Percentiles rank a stretch among this genome's conserved stretches.
Evolutionary conservation across 2,797 vertebrate species (phyloP).

Genomic region (Acanthurus leucopareius): DNA sequence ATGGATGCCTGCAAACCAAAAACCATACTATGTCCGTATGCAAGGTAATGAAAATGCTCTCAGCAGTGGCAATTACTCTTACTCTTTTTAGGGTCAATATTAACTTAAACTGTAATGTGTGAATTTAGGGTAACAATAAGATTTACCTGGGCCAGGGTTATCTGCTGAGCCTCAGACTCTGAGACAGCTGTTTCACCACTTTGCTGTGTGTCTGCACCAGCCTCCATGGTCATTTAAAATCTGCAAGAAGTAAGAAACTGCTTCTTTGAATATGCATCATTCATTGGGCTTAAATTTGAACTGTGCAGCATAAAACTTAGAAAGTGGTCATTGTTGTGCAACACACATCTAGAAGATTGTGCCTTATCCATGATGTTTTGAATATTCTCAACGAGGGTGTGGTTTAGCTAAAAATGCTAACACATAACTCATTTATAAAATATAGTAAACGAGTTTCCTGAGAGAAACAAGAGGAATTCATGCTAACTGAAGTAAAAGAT

Average conservation of each 20-base stretch:
- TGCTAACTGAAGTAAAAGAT: rapidly evolving
- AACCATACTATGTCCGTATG: background rate
- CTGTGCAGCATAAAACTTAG: background rate
- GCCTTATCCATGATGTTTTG: background rate
- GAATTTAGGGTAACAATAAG: no score
- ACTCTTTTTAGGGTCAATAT: background rate
- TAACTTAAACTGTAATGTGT: background rate
- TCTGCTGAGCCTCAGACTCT: constrained; percentile 96
- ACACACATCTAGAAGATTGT: background rate
- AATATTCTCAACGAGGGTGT: constrained; percentile 67
- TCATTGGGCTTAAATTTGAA: background rate
- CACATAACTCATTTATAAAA: background rate
- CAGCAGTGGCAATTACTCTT: background rate
- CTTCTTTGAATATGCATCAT: background rate
- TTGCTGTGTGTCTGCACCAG: constrained; percentile 96
- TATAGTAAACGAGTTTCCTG: rapidly evolving
- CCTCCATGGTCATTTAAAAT: constrained; percentile 99
- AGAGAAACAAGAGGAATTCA: rapidly evolving
- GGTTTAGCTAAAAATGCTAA: constrained; percentile 63
- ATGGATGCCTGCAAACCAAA: constrained; percentile 89
- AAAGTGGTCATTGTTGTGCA: background rate
- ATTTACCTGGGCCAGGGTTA: constrained; percentile 96
- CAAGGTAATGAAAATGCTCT: background rate
- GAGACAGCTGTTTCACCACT: constrained; percentile 95
- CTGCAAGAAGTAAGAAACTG: constrained; percentile 73